Evolutionary conservation across 1,140 invertebrate genomes (phyloP).

Genomic region (Chrysopa pallens): DNA sequence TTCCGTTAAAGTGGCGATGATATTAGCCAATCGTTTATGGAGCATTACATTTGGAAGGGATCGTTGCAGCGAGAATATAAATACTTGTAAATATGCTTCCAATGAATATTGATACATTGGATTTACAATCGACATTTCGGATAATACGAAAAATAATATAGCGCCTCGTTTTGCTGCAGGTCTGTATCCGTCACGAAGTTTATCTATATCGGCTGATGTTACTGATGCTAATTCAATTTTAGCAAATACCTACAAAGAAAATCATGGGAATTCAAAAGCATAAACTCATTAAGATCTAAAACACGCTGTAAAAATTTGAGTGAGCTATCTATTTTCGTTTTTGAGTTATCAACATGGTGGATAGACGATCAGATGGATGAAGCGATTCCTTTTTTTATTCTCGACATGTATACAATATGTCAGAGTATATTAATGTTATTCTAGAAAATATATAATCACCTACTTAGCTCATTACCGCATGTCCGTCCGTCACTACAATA

Average conservation of each 20-base stretch:
- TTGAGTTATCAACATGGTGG: too few species aligned
- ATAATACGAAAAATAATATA: conserved; percentile 74
- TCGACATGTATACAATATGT: too few species aligned
- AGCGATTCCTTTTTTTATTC: too few species aligned
- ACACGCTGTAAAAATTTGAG: too few species aligned
- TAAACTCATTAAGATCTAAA: too few species aligned
- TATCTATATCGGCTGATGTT: conserved; percentile 63
- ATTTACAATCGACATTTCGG: conserved; percentile 70
- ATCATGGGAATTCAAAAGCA: too few species aligned
- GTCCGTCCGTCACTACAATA: too few species aligned
- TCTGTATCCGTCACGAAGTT: conserved; percentile 61
- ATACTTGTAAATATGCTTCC: conserved; percentile 59
- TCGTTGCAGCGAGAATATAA: conserved; percentile 58
- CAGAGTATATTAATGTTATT: too few species aligned
- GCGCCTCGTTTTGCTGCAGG: conserved; percentile 67
- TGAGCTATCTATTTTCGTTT: too few species aligned
- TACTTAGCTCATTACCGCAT: too few species aligned
- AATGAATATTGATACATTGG: conserved; percentile 86
- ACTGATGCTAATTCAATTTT: conserved; percentile 53
- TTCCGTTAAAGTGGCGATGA: conserved; percentile 65
- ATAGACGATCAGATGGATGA: too few species aligned
- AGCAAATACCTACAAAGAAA: conserved; percentile 34
- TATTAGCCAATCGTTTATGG: conserved; percentile 52
- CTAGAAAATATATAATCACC: too few species aligned
- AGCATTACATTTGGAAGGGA: conserved; percentile 57